Base-by-base conservation (phyloP, 2,113 vertebrate genomes). In the Archocentrus centrarchus region DNA sequence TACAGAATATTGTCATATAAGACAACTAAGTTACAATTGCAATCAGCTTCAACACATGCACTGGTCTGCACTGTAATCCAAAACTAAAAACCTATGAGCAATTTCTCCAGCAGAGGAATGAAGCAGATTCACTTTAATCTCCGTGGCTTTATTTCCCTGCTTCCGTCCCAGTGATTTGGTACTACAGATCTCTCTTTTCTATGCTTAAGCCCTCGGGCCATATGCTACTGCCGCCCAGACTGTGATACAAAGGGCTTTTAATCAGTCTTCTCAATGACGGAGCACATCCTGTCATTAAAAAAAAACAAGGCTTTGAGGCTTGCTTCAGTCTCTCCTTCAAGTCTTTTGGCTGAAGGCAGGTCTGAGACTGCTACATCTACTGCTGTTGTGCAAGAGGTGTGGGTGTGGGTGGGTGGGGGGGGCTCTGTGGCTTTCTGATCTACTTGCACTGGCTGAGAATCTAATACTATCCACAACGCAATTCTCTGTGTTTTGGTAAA, bases 221-320 rank as follows among this genome's bases (percentile, higher is more conserved):
- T 93, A 93, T 91, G 92, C 86, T 83, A 13, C 75, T 2, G 68
- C 88, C n/a, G 30, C 89, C 77, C 68, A 55, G 84, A 83, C 87
- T 39, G 6, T 62, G 88, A 89, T 86, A 85, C 80, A 30, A 41
- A 81, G 75, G 81, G 53, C 68, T 87, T 90, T 92, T 92, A 94
- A 94, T 94, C 92, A 92, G 88, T 63, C 76, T 32, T 90, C 90
- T 90, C 86, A 35, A 63, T 90, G 90, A 92, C 82, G 58, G 81
- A 85, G 86, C 90, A 88, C 80, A 87, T 89, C 85, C 86, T 77
- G 84, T 80, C 88, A 90, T 91, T 92, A 90, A 86, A 82, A 15
- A 35, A 78, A 68, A 53, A 63, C 68, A 37, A 30, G n/a, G 78
- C 70, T 91, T 66, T 80, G 59, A 83, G 70, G 37, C 53, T 62